Evolutionary conservation across 2,113 vertebrate species (phyloP), one percentile per base, ranked within the genome.

Genomic region (Pseudorasbora parva): DNA sequence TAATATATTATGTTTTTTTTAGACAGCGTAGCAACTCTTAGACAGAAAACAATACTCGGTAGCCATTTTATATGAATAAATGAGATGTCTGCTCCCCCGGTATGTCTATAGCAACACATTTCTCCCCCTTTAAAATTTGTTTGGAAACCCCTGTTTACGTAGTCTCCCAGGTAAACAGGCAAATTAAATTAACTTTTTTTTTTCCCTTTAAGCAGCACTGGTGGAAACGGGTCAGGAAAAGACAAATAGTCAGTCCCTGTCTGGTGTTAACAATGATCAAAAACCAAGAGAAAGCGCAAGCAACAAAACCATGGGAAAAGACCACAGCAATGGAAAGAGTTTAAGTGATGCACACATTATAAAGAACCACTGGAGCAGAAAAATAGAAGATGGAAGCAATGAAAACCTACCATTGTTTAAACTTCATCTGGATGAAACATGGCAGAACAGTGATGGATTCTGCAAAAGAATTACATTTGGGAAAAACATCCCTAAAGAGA

Each of bases 381-480:
- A 74, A 74, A 5, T 51, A 9, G 14, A 19, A 54, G 47, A 51
- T 19, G 25, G 23, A 49, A 49, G 14, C 25, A 30, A 30, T 30
- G 72, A 27, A 51, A 21, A 27, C 25, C 6, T 30, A 2, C 72
- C 45, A 1, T 30, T 74, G 0, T 74, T 51, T 74, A 74, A 74
- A 54, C 72, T 74, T 15, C 1, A 30, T 0, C 14, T 51, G 8
- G 0, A 2, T 2, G 23, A 74, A 51, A 74, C 45, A 21, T 74
- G 72, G 72, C 1, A 54, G 23, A 51, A 54, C 72, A 51, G 3
- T 0, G 47, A 74, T 30, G 45, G 25, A 51, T 30, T 17, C 72
- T 74, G 45, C 47, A 74, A 15, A 66, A 66, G 64, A 12, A 7
- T 1, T 1, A 79, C 59, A 41, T 85, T 88, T 68, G 78, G 86